Percentiles rank a stretch among this genome's conserved stretches.
phyloP scores from a whole-genome alignment of 2,888 invertebrate species.

The Xanthorhoe designata region DNA sequence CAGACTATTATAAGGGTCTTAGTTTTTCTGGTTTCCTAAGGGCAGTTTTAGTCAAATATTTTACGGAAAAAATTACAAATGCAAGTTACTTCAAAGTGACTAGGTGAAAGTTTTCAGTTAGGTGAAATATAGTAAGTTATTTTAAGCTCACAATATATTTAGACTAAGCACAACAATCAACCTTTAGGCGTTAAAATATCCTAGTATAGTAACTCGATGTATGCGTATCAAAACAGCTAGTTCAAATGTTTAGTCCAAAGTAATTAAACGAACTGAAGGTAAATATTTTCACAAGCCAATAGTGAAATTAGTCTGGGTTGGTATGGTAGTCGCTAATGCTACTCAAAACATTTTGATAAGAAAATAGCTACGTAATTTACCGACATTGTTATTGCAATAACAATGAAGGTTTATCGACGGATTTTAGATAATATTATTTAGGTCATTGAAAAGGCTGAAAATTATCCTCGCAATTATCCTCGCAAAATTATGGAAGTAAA shows the following conservation, averaged over 20 bases:
- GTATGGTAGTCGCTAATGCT: not conserved
- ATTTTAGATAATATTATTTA: constrained; percentile 13
- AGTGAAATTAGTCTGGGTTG: constrained; percentile 14
- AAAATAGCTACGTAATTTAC: constrained; percentile 2
- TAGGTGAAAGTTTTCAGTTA: no score
- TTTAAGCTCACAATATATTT: no score
- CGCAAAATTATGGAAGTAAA: no score
- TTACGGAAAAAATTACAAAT: no score
- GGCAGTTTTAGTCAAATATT: not conserved
- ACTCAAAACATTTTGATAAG: constrained; percentile 19
- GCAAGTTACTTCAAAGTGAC: no score
- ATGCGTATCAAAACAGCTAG: not conserved
- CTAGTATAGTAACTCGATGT: no score
- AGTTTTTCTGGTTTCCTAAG: not conserved
- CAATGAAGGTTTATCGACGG: constrained; percentile 15
- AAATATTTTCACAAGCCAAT: constrained; percentile 20
- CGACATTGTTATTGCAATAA: constrained; percentile 14
- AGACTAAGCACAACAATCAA: not conserved
- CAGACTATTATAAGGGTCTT: not conserved
- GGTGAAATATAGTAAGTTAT: no score
- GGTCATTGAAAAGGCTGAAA: constrained; percentile 20
- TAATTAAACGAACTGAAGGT: constrained; percentile 10
- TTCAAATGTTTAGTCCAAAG: not conserved
- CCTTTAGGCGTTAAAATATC: not conserved
- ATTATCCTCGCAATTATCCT: constrained; percentile 9